Evolutionary conservation across 2,888 invertebrate species (phyloP).

Genomic region (Micropterix aruncella): DNA sequence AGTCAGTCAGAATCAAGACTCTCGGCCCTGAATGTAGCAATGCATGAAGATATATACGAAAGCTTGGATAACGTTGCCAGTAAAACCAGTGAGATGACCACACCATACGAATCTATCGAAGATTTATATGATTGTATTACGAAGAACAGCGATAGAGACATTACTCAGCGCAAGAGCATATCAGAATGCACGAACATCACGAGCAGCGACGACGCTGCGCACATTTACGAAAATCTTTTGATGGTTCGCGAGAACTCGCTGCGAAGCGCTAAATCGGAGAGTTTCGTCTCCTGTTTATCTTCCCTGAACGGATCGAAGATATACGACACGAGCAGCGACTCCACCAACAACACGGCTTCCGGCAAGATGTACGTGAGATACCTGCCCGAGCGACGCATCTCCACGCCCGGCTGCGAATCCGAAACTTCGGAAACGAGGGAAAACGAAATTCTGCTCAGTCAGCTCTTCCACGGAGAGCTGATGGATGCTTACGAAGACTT

Average conservation of each 20-base stretch:
- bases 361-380: constrained; percentile 27
- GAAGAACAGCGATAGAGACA: constrained; percentile 14
- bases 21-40: constrained; percentile 26
- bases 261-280: constrained; percentile 27
- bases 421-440: constrained; percentile 22
- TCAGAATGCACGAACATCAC: constrained; percentile 18
- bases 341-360: constrained; percentile 27
- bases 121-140: constrained; percentile 37
- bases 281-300: constrained; percentile 31
- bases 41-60: constrained; percentile 30
- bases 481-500: constrained; percentile 54
- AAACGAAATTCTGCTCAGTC: constrained; percentile 33
- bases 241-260: constrained; percentile 27
- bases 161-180: background rate
- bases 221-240: background rate
- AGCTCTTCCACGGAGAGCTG: constrained; percentile 49
- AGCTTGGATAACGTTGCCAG: constrained; percentile 20
- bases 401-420: constrained; percentile 19
- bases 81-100: constrained; percentile 31
- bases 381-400: constrained; percentile 17
- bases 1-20: constrained; percentile 34
- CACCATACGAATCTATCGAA: constrained; percentile 37
- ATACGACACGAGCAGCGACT: constrained; percentile 25
- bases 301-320: constrained; percentile 27
- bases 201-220: constrained; percentile 21